Percentiles rank a stretch among this genome's conserved stretches.
These are phyloP conservation scores for Pseudoips prasinana DNA, from an alignment of 2,888 invertebrate genomes.

Conservation along the genomic window DNA sequence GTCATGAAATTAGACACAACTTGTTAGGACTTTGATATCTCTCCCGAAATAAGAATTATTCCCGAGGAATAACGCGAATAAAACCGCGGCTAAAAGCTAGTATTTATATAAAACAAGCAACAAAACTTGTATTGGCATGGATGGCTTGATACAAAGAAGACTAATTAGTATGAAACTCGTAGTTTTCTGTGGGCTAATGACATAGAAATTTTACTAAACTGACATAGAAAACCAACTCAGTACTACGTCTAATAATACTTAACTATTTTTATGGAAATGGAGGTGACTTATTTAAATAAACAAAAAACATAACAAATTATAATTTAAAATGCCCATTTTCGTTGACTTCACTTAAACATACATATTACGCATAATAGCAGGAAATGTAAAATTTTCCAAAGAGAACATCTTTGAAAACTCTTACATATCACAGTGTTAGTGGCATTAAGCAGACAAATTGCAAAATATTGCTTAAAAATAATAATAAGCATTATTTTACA, in stretches of 20 bases:
- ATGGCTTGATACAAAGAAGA: too few species aligned
- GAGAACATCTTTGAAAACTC: conserved; percentile 42
- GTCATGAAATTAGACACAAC: too few species aligned
- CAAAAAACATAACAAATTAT: conserved; percentile 18
- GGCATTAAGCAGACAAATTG: conserved; percentile 41
- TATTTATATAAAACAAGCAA: too few species aligned
- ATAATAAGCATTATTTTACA: conserved; percentile 25
- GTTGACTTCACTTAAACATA: conserved; percentile 38
- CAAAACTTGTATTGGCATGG: too few species aligned
- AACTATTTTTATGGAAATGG: conserved; percentile 68
- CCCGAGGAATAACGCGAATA: too few species aligned
- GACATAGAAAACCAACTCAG: too few species aligned
- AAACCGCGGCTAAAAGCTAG: too few species aligned
- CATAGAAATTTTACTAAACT: too few species aligned
- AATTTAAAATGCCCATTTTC: conserved; percentile 79
- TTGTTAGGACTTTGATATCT: too few species aligned
- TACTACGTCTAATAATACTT: conserved; percentile 12
- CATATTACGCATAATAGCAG: conserved; percentile 48
- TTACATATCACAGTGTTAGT: conserved; percentile 59
- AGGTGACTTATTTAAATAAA: conserved; percentile 50
- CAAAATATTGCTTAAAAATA: conserved; percentile 31
- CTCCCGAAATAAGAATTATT: too few species aligned
- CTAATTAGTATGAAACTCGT: too few species aligned
- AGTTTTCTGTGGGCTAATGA: too few species aligned
- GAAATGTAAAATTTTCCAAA: conserved; percentile 54